Evolutionary conservation across 2,113 vertebrate genomes (phyloP), one percentile per base, ranked within the genome.

Genomic region (Cebus imitator): DNA sequence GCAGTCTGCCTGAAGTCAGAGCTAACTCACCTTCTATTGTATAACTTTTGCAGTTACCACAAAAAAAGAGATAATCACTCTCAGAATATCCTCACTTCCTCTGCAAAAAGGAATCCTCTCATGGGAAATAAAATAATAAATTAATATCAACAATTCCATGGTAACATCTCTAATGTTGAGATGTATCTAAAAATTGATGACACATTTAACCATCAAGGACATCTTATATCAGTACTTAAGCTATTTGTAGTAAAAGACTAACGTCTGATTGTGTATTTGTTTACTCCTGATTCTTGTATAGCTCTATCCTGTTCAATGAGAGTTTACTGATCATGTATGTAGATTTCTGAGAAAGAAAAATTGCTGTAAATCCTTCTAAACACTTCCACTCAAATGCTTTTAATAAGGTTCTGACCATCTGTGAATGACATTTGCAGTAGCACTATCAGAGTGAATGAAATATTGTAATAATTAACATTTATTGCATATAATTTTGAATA

Each of bases 81-180:
- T 87, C 21, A 61, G 37, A 40, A 50, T 76, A 57, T 43, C 12
- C 2, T 30, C 3, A n/a, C n/a, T 40, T 14, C 50, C 13, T 27
- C 37, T n/a, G 12, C 0, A 12, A 83, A 95, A 72, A 93, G 61
- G 25, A 72, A 88, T 66, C 72, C 6, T 58, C 48, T 21, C 12
- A 37, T 66, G 3, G 11, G 35, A 89, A 93, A 79, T 73, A 83
- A 83, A 91, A 35, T 16, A 93, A 66, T 94, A 32, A 89, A 57
- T 64, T 45, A 91, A 83, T 35, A 84, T 37, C 20, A 84, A 81
- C 43, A 86, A 89, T 81, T 40, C 57, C 88, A 91, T 90, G 90
- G 68, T 70, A 94, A 78, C 70, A 82, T 84, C 8, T 81, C 32
- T 78, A 66, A 76, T 66, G 23, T 70, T 92, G 48, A 91, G 45